Evolutionary conservation across 2,797 vertebrate genomes (phyloP).

Genomic region (Mionectes olivaceus): DNA sequence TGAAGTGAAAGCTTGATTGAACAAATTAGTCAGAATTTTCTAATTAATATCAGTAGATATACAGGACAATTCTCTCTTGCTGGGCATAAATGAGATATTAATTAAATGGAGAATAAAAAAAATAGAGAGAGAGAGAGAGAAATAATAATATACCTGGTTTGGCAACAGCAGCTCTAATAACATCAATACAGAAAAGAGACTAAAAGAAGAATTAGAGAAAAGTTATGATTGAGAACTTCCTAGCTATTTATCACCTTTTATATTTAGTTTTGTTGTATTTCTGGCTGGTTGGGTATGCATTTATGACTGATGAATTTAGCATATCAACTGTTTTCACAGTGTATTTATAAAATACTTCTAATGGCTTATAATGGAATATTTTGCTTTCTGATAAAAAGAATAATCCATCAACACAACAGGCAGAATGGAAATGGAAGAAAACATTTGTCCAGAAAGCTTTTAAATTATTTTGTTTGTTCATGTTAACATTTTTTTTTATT

Average conservation of each 20-base stretch:
- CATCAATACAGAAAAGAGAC: not conserved
- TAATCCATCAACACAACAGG: not conserved
- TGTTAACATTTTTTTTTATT: not conserved
- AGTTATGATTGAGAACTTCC: not conserved
- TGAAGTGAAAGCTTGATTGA: not conserved
- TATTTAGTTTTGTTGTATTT: not conserved
- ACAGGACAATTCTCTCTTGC: not conserved
- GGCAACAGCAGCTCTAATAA: not conserved
- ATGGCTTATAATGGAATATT: slow-evolving; percentile 32
- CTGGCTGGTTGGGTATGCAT: not conserved
- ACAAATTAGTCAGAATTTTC: not conserved
- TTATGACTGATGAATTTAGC: slow-evolving; percentile 2
- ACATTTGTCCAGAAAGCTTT: slow-evolving; percentile 38
- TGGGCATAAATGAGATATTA: not conserved
- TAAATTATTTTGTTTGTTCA: slow-evolving; percentile 18
- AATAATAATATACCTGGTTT: not conserved
- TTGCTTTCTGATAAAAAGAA: slow-evolving; percentile 36
- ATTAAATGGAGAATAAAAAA: not conserved
- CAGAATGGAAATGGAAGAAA: slow-evolving; percentile 16
- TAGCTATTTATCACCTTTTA: not conserved
- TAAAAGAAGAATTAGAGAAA: not conserved
- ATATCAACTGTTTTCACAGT: slow-evolving; percentile 22
- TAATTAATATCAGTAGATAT: not conserved
- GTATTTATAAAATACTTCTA: slow-evolving; percentile 51
- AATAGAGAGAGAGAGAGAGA: not conserved